Evolutionary conservation across 2,797 vertebrate genomes (phyloP), one percentile per base, ranked within the genome.

Genomic region (Paratrypauchen microcephalus): DNA sequence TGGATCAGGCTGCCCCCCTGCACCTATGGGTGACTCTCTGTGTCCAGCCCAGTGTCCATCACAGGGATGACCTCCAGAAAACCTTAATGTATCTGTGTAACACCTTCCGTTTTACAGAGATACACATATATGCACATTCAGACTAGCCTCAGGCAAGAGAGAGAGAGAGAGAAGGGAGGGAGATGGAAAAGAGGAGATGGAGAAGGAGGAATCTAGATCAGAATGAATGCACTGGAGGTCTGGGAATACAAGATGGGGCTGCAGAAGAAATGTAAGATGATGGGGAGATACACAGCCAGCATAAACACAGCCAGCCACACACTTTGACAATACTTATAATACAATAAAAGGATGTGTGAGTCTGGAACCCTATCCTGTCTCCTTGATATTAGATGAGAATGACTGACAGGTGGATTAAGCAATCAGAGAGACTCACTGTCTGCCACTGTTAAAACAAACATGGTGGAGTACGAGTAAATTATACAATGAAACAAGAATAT

Each of bases 1-100:
- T 68, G 6, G 68, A 1, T 15, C 5, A 5, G 58, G 71, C 69
- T 68, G 69, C 80, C 79, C 70, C 15, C 0, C 18, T 70, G 70
- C 70, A 19, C 71, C 71, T 1, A 24, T 9, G 61, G 78, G 79
- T 88, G 84, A 72, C 65, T 63, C 65, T 83, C 68, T 60, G 73
- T 65, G 54, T 78, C 26, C 24, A 74, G 60, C 71, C 39, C 70
- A 19, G 11, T 68, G 79, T 78, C 80, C 79, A 78, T 85, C 83
- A 82, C 77, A 24, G 65, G 45, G 41, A 71, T 79, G 83, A 87
- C 80, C 80, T 70, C 73, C 68, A 66, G 56, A 71, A 71, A 73
- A 58, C 58, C 71, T 45, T n/a, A n/a, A n/a, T n/a, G n/a, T n/a
- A n/a, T n/a, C n/a, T n/a, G n/a, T n/a, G n/a, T n/a, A n/a, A n/a